Base-by-base conservation (phyloP, 2,888 invertebrate genomes). In the Xestia sexstrigata region DNA sequence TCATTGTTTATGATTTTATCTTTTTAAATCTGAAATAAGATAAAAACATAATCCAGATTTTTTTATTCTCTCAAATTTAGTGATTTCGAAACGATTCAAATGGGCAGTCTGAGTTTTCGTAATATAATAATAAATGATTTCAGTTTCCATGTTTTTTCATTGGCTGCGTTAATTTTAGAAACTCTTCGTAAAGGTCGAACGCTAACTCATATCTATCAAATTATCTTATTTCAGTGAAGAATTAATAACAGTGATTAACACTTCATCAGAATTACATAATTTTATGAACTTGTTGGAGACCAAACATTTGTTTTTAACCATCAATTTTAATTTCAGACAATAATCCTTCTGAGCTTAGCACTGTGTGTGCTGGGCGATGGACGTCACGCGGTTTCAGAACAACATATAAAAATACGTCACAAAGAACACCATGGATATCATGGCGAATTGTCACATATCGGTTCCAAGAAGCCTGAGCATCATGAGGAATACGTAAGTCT, bases 401-500 rank as follows among this genome's bases (percentile, higher is more conserved):
- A 95, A 85, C 91, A 90, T 80, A 81, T 95, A 30, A 86, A 89
- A 66, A 87, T 90, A 73, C 79, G 82, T 70, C 82, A 87, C 69
- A 83, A 85, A n/a, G 88, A 90, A 9, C 69, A 88, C 20, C 83
- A 89, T 13, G 88, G 90, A 55, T 91, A 93, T 78, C 90, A 93
- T 70, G 93, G 93, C 15, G 92, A 93, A 71, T 84, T 94, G 58
- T 85, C 88, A 67, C 94, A 96, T 81, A 90, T 94, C 65, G 95
- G 93, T 78, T 82, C 82, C 68, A 83, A 93, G 42, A 84, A 89
- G 82, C 94, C 93, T 39, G 94, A 94, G 91, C 93, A 95, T 94
- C 95, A 95, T 93, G 95, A 93, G 79, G 93, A 90, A 94, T 96
- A 96, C 92, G 96, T 96, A 88, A 93, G 95, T 73, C 11, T 52